Base-by-base conservation (phyloP, 2,888 invertebrate species). In the Rhagophthalmus giganteus region DNA sequence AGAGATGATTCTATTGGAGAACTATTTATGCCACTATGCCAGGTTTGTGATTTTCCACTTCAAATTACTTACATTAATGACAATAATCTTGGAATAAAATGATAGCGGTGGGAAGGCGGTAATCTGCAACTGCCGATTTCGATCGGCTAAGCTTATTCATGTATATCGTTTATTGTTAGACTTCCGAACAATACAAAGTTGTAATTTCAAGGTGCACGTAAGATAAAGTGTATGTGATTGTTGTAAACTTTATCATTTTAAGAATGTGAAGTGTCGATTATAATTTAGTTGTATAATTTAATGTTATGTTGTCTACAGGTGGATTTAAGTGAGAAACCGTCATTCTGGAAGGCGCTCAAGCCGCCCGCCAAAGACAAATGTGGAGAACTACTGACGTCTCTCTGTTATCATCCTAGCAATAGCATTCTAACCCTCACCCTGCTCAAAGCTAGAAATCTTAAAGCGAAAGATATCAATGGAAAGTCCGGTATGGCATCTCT, bases 331-430 rank as follows among this genome's bases (percentile, higher is more conserved):
- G 90, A 91, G 76, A 94, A 94, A 73, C 93, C 93, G 4, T 87
- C 90, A n/a, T 94, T 93, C 78, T 94, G 93, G 93, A 93, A 93
- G 74, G 89, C 93, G 0, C 78, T 94, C 51, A 92, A 93, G 72
- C 93, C 93, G 1, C 91, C 93, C 49, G 90, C 92, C 9, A 94
- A 94, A 77, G 92, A 93, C 76, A 93, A 94, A 74, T 93, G 93
- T 66, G 94, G 94, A 0, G 94, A 94, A 73, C 81, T 94, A 44
- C 81, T 96, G 55, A 88, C 94, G 35, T 95, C 95, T 2, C 81
- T 96, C 33, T 94, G 94, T 77, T 96, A 96, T 77, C 94, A 95
- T 68, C 95, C 96, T 44, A 93, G 94, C 76, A 94, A 94, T 78
- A 94, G 94, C 61, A 87, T 94, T 55, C 79, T 96, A 42, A 94